Base-by-base conservation (phyloP, 2,113 vertebrate genomes). In the Cathartes aura region DNA sequence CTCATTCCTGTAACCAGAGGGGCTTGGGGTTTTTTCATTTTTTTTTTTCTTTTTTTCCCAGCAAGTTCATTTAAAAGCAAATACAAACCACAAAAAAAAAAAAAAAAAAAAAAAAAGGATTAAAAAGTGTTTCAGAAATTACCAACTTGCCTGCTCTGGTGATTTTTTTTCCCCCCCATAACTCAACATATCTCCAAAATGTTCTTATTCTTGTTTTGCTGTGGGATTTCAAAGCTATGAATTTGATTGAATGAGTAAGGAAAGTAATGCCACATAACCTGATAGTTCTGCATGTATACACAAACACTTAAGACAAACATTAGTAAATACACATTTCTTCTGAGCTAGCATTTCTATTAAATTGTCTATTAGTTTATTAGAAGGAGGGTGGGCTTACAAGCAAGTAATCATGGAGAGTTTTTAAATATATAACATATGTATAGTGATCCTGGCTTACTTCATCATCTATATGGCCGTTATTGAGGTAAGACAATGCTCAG, bases 1-100 rank as follows among this genome's bases (percentile, higher is more conserved):
- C 36, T 86, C 30, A 53, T 48, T 76, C 14, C 20, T 38, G 6
- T 47, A 42, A 66, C 2, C 20, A 82, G 19, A 59, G 4, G 3
- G 2, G 18, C 29, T 24, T 12, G 19, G 7, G 0, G 4, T 73
- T 64, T 34, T 17, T 9, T 8, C 2, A 1, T 15, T 6, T 38
- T 55, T 55, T 6, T 29, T 32, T 53, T 45, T 15, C 22, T 21
- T 27, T 50, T 22, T 14, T 0, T 17, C 40, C 5, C 23, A 26
- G 4, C 2, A 43, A 68, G 21, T 59, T 78, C 5, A 63, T 68
- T 87, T 79, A 20, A 24, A 90, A 85, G 17, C 16, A 87, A 93
- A 52, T 32, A 58, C 3, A 78, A 90, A 52, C 6, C 2, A 53
- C 6, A 15, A 11, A 56, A n/a, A 20, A 45, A 64, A n/a, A 36